Conservation (phyloP, 2,888 invertebrate species). For the Exephanes ischioxanthus region DNA sequence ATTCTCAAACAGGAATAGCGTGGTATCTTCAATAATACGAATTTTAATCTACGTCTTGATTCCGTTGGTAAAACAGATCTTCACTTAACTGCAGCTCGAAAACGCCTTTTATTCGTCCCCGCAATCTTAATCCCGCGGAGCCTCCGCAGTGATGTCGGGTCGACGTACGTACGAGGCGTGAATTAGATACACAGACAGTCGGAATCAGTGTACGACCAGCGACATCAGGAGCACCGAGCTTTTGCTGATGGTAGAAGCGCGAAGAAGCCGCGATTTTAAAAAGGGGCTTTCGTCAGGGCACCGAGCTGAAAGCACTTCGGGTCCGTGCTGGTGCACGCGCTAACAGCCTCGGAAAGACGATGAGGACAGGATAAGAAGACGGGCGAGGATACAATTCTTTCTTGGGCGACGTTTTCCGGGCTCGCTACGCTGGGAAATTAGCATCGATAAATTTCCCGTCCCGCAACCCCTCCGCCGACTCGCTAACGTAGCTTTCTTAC, state of each 20-base stretch:
- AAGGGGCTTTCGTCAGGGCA: slow-evolving; percentile 70
- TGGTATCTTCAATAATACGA: neutral
- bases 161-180: slow-evolving; percentile 30
- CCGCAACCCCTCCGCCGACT: slow-evolving; percentile 53
- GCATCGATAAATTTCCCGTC: slow-evolving; percentile 84
- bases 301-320: slow-evolving; percentile 63
- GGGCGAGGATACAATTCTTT: slow-evolving; percentile 69
- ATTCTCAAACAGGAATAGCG: neutral
- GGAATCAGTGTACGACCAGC: slow-evolving; percentile 12
- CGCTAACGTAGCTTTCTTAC: slow-evolving; percentile 52
- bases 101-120: neutral
- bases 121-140: neutral
- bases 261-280: slow-evolving; percentile 67
- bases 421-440: slow-evolving; percentile 82
- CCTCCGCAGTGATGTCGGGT: neutral
- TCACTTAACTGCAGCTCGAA: neutral
- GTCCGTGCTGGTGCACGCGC: slow-evolving; percentile 38
- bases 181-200: slow-evolving; percentile 43
- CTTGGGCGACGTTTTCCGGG: slow-evolving; percentile 66
- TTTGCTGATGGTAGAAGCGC: neutral
- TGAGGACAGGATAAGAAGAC: slow-evolving; percentile 75
- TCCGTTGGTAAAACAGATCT: neutral
- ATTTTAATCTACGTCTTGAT: neutral
- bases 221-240: slow-evolving; percentile 1
- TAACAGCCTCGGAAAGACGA: slow-evolving; percentile 57